Evolutionary conservation across 2,888 invertebrate species (phyloP), one percentile per base, ranked within the genome.

Genomic region (Anthophora plumipes): DNA sequence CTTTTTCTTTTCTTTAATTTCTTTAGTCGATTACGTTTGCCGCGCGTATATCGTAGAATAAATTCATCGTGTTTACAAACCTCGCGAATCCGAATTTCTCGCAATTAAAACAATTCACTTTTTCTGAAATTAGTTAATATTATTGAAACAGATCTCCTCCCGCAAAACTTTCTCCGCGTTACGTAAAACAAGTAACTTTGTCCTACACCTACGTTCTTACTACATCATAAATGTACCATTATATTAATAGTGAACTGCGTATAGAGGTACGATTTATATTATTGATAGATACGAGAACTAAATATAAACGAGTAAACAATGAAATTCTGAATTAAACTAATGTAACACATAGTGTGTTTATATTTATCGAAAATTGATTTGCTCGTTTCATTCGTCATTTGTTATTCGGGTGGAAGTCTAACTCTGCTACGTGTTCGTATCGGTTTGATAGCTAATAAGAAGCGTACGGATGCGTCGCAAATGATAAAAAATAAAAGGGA

Each of bases 371-470:
- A 37, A n/a, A 14, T 8, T 7, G 41, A 41, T 41, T 57, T 46
- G 4, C 6, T 7, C 8, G 17, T 54, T n/a, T n/a, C 31, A 31
- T 46, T 46, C 17, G 11, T 14, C 37, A 41, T 43, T 61, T 14
- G 22, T 74, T 43, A 74, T 69, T 17, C 50, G n/a, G 25, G 66
- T 25, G 46, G n/a, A 14, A n/a, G 12, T 41, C 22, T 14, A 46
- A 12, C 31, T 46, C 17, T 57, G 46, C 37, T 59, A 31, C 4
- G 31, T n/a, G 7, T 54, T n/a, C 3, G 22, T 48, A 22, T n/a
- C 37, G 17, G 48, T 12, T 48, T 20, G 39, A 69, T 69, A 48
- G 7, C 61, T 46, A 71, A 69, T 25, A 37, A 25, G 54, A 70
- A 39, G 25, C 7, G 31, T 61, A 25, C 14, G 67, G 52, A 37